A percentile compares a stretch with the other conserved stretches of the same genome.
These are phyloP conservation scores for Setophaga petechia DNA, from an alignment of 2,113 vertebrate genomes.

Conservation along the genomic window DNA sequence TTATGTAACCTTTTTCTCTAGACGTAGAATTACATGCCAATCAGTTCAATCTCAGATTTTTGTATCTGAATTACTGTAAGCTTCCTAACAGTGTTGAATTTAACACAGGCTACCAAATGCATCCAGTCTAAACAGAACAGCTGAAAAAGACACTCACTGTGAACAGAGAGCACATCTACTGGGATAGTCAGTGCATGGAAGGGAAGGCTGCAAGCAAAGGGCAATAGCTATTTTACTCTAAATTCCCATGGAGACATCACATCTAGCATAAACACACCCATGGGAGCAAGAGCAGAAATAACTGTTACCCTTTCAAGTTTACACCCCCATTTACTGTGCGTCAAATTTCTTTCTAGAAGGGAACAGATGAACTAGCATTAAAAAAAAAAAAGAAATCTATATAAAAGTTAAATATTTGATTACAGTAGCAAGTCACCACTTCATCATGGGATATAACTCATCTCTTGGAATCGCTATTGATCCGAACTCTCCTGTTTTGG, in stretches of 20 bases:
- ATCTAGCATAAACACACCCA: neutral
- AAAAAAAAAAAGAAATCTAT: neutral
- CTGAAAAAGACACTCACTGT: neutral
- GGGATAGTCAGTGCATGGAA: neutral
- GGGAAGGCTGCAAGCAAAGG: neutral
- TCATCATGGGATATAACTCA: neutral
- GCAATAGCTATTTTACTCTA: neutral
- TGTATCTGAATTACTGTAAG: neutral
- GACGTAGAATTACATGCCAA: neutral
- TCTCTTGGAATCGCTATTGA: slow-evolving; percentile 48
- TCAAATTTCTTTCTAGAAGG: neutral
- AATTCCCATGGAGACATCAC: neutral
- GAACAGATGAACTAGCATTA: slow-evolving; percentile 44
- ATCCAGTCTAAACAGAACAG: neutral
- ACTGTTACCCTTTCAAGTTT: neutral
- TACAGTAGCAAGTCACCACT: slow-evolving; percentile 74
- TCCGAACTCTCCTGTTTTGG: slow-evolving; percentile 66
- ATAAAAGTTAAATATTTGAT: slow-evolving; percentile 49
- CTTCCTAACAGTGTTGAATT: neutral
- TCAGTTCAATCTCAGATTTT: neutral
- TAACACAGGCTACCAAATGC: neutral
- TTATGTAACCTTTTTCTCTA: neutral
- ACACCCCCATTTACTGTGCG: neutral
- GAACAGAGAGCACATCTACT: neutral
- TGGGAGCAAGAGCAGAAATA: slow-evolving; percentile 5